Base-by-base conservation (phyloP, 2,113 vertebrate species). In the Ictalurus punctatus region DNA sequence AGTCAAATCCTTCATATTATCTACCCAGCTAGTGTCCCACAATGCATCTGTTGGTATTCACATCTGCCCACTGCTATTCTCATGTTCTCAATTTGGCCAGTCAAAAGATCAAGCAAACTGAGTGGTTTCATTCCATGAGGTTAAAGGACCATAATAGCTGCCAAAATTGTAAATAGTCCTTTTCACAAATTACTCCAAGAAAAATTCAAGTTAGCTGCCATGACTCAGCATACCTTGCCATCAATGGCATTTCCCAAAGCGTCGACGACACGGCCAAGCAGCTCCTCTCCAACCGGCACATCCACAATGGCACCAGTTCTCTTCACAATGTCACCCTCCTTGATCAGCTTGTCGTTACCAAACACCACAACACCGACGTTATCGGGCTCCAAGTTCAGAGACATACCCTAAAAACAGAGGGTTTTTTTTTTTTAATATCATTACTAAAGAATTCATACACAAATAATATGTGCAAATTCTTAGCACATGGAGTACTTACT, bases 341-440 rank as follows among this genome's bases (percentile, higher is more conserved):
- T 99, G 94, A 99, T 99, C 90, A 99, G 95, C 87, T 99, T 99
- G 95, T 99, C 98, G 0, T 99, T 99, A 94, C 98, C 98, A 52
- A 99, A 99, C 92, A 99, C 98, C n/a, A 99, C 98, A 92, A 99
- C 98, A 96, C 98, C 98, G 92, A 99, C 98, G 0, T 99, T 99
- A 95, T 99, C 98, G 0, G 98, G 97, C 95, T 99, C 98, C 97
- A 99, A 98, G 94, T 99, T 99, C 96, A 99, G 95, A 94, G 98
- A 98, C 98, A 99, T 99, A 16, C 98, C 98, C 98, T 99, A 40
- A 6, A 52, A 87, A 19, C 27, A 59, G 58, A 0, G 1, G 7
- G 25, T 0, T 67, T 23, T 25, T 0, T 67, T 23, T 25, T 71
- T 71, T 37, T 0, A 30, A 12, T 12, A 69, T 16, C 3, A 30